A percentile compares a stretch with the other conserved stretches of the same genome.
phyloP scores from a whole-genome alignment of 2,797 vertebrate genomes.

The Scleropages formosus region DNA sequence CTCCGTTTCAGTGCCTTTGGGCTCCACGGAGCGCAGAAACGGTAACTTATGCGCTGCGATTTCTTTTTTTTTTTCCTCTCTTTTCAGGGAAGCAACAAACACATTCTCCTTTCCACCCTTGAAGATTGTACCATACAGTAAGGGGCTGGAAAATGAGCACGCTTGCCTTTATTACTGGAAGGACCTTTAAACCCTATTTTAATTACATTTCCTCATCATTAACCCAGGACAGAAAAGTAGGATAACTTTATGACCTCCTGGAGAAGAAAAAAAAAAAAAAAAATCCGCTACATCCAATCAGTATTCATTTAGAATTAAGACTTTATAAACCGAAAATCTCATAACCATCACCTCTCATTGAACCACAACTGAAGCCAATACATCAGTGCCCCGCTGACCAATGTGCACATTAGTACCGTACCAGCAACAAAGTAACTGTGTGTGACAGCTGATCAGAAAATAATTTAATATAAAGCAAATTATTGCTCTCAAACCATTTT shows the following conservation, averaged over 20 bases:
- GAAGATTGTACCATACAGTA: background rate
- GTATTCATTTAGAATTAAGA: background rate
- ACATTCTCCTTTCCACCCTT: background rate
- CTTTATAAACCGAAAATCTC: background rate
- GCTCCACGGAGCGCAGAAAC: conserved; percentile 13
- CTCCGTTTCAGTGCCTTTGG: background rate
- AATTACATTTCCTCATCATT: conserved; percentile 18
- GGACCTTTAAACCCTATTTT: conserved; percentile 6
- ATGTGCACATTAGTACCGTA: background rate
- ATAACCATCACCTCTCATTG: conserved; percentile 6
- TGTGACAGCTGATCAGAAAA: background rate
- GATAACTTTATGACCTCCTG: background rate
- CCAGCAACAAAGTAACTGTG: background rate
- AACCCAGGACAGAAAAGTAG: background rate
- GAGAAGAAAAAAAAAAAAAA: too few relatives aligned
- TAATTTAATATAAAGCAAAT: conserved; percentile 3
- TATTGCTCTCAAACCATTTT: background rate
- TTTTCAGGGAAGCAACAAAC: conserved; percentile 8
- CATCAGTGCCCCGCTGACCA: background rate
- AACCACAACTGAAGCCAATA: background rate
- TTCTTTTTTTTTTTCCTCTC: background rate
- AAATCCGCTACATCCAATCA: background rate
- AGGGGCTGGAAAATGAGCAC: too few relatives aligned
- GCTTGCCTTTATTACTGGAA: background rate
- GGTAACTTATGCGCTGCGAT: background rate